A percentile compares a stretch with the other conserved stretches of the same genome.
Evolutionary conservation across 1,140 invertebrate genomes (phyloP).

Genomic region (Melipona quadrifasciata): DNA sequence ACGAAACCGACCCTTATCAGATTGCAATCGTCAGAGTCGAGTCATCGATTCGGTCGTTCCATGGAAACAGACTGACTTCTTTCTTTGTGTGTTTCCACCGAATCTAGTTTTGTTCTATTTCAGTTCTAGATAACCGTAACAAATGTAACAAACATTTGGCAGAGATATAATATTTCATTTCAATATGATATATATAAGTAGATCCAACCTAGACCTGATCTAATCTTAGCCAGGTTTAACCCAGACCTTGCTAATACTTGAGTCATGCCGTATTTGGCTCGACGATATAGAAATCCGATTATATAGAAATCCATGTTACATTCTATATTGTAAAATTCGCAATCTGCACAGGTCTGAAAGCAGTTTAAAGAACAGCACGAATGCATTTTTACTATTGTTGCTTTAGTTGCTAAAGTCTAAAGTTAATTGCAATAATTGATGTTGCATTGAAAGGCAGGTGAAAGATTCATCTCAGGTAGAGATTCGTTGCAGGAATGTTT

Average conservation of each 20-base stretch:
- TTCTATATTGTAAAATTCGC: neutral
- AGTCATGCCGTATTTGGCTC: neutral
- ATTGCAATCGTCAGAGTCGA: neutral
- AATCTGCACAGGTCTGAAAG: neutral
- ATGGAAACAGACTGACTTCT: neutral
- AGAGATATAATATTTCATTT: neutral
- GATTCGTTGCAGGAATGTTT: constrained; percentile 42
- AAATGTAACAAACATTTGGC: neutral
- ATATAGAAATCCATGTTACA: too few species aligned
- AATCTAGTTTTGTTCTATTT: neutral
- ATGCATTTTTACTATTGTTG: neutral
- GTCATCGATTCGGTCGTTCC: neutral
- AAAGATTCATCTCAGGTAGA: neutral
- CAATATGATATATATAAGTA: neutral
- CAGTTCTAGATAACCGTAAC: neutral
- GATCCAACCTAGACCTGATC: neutral
- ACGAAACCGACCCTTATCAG: neutral
- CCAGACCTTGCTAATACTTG: neutral
- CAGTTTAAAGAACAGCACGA: neutral
- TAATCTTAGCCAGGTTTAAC: neutral
- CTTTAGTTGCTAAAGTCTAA: neutral
- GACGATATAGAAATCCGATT: too few species aligned
- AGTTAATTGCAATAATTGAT: neutral
- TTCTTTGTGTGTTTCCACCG: too few species aligned
- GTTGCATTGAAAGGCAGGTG: neutral